phyloP scores from a whole-genome alignment of 2,797 vertebrate species.

The Melanotaenia boesemani region DNA sequence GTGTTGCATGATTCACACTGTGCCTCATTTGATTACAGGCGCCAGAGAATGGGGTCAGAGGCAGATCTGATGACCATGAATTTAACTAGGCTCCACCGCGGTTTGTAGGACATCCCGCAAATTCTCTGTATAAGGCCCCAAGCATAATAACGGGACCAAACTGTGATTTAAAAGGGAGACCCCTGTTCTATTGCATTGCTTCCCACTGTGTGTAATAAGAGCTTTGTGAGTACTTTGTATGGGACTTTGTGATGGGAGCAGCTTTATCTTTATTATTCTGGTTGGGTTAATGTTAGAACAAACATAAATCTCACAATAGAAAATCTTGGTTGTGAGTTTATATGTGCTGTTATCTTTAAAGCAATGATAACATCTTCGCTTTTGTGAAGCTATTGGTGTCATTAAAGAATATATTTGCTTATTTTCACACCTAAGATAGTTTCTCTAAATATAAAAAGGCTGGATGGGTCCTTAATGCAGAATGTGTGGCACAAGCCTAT shows the following conservation, averaged over 20 bases:
- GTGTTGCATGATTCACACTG: conserved; percentile 64
- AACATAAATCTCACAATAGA: conserved; percentile 20
- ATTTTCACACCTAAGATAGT: background rate
- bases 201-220: conserved; percentile 66
- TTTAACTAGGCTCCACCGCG: conserved; percentile 41
- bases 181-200: conserved; percentile 65
- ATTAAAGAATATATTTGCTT: background rate
- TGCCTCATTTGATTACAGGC: conserved; percentile 73
- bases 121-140: conserved; percentile 49
- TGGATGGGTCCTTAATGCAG: background rate
- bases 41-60: conserved; percentile 66
- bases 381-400: background rate
- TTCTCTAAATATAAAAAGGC: background rate
- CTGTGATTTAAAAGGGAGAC: conserved; percentile 65
- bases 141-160: conserved; percentile 59
- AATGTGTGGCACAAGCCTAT: background rate
- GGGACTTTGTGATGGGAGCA: conserved; percentile 36
- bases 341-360: background rate
- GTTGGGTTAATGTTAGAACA: conserved; percentile 8
- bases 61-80: conserved; percentile 72
- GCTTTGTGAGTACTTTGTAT: conserved; percentile 53
- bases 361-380: background rate
- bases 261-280: conserved; percentile 20
- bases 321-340: background rate
- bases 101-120: conserved; percentile 61